Evolutionary conservation across 2,113 vertebrate genomes (phyloP).

Genomic region (Pseudopipra pipra): DNA sequence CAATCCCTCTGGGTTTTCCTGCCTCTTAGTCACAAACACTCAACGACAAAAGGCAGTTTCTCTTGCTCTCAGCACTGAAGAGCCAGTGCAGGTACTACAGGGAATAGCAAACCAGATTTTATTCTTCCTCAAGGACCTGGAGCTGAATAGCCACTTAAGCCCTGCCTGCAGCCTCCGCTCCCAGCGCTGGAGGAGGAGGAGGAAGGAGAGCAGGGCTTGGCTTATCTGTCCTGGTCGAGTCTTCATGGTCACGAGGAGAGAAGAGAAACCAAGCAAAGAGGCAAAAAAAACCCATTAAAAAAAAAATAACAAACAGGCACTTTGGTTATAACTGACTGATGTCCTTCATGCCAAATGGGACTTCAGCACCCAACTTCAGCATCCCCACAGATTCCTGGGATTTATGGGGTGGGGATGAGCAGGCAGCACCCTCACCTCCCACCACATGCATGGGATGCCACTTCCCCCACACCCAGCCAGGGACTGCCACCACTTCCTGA

Average conservation of each 20-base stretch:
- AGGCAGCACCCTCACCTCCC: not conserved
- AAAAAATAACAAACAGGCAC: not conserved
- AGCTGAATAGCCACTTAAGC: conserved; percentile 40
- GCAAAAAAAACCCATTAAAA: not conserved
- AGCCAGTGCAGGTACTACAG: not conserved
- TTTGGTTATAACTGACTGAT: not conserved
- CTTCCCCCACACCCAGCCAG: not conserved
- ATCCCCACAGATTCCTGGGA: accelerated
- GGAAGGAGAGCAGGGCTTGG: not conserved
- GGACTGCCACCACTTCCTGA: not conserved
- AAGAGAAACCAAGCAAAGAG: not conserved
- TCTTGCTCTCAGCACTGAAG: conserved; percentile 13
- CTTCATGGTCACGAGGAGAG: not conserved
- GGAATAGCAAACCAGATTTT: conserved; percentile 45
- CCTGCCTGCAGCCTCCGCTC: not conserved
- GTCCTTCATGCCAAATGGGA: accelerated
- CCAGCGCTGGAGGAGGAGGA: not conserved
- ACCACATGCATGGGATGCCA: accelerated
- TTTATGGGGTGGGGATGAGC: not conserved
- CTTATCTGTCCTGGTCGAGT: not conserved
- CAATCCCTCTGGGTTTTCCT: not conserved
- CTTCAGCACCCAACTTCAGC: not conserved
- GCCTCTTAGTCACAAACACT: conserved; percentile 20
- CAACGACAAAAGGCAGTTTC: conserved; percentile 1
- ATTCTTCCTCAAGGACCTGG: conserved; percentile 42